A percentile compares a stretch with the other conserved stretches of the same genome.
Conservation (phyloP, 2,113 vertebrate species). For the Callithrix jacchus region DNA sequence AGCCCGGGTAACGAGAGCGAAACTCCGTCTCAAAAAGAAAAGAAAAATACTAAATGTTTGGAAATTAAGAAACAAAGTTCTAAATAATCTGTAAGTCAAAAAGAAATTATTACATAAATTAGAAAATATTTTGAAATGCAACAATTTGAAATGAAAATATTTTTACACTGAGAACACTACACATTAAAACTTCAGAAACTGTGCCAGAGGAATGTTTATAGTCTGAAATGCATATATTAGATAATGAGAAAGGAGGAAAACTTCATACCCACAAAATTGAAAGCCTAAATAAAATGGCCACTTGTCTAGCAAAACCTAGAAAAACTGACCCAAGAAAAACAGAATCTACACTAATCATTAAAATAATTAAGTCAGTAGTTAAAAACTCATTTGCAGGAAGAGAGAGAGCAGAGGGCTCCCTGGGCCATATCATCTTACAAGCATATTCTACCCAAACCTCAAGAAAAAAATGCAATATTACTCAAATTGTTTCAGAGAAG, state of each 20-base stretch:
- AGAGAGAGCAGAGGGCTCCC: no score
- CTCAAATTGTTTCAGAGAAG: not conserved
- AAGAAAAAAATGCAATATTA: constrained; percentile 19
- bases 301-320: not conserved
- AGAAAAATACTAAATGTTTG: not conserved
- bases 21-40: no score
- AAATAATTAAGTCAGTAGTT: not conserved
- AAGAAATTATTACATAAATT: not conserved
- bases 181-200: not conserved
- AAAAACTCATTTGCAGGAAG: not conserved
- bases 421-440: not conserved
- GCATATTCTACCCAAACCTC: not conserved
- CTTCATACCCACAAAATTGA: not conserved
- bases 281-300: not conserved
- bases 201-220: not conserved
- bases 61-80: not conserved
- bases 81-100: not conserved
- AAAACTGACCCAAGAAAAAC: not conserved
- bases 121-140: not conserved
- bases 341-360: not conserved
- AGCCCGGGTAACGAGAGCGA: no score
- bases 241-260: not conserved
- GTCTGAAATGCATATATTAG: not conserved
- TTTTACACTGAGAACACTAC: not conserved
- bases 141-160: not conserved